Base-by-base conservation (phyloP, 2,113 vertebrate genomes). In the Rhipidura dahli region DNA sequence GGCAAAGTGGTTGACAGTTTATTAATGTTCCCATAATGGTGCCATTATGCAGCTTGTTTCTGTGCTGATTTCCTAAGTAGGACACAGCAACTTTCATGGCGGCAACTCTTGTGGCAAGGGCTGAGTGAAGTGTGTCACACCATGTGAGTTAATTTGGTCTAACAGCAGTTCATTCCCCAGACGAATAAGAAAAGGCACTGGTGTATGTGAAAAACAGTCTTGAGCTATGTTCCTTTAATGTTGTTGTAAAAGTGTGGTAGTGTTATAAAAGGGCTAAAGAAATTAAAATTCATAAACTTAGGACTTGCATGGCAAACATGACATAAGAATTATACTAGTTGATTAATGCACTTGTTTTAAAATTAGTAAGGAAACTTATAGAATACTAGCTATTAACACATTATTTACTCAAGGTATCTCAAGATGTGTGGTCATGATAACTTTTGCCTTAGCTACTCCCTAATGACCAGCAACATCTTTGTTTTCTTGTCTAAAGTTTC, bases 101-200 rank as follows among this genome's bases (percentile, higher is more conserved):
- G 66, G 54, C 53, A 76, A 30, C 47, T 94, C 50, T 28, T 56
- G 78, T 73, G 54, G 84, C 63, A 87, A 79, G 78, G 59, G 30
- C 64, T 93, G 90, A 87, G 42, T 63, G 93, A 97, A 76, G 71
- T 56, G 45, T 83, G 87, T 77, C 92, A 80, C 22, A 80, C 11
- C 21, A 31, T 47, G 82, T 88, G 92, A 93, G 42, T 75, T 94
- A 95, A 91, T 94, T 91, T 88, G 51, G 56, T 90, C 63, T 86
- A 93, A 86, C 59, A 88, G 82, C 54, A 88, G 24, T 33, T 88
- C 0, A 0, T 78, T 96, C 82, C 92, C 91, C 24, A 90, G 93
- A 93, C 68, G 77, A 93, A 95, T 88, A 73, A 83, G 84, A 56
- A 88, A 88, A 94, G 50, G 24, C 87, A 93, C 24, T 51, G 54